Evolutionary conservation across 2,113 vertebrate species (phyloP), one percentile per base, ranked within the genome.

Genomic region (Chionis minor): DNA sequence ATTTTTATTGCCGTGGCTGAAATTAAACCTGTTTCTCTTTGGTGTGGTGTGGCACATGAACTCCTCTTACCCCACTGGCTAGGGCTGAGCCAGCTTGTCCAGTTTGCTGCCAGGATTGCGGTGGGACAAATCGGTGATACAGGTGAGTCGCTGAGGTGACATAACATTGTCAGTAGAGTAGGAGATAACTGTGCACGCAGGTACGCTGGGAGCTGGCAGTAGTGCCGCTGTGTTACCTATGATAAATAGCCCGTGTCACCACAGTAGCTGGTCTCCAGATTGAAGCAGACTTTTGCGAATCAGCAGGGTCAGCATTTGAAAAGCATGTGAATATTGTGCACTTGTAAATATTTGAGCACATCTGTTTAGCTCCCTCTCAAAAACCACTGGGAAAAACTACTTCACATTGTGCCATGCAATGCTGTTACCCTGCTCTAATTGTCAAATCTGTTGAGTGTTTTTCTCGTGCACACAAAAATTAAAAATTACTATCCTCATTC

Each of bases 301-400:
- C 97, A 97, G 97, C 96, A 96, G 97, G 97, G 97, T 87, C 88
- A 98, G 97, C 96, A 93, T 96, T 95, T 95, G 96, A 98, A 96
- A 91, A 98, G 97, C 97, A 90, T 97, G 97, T 56, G 95, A 98
- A 98, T 96, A 98, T 98, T 98, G 98, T 98, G 97, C 96, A 97
- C 97, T 97, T 98, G 97, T 98, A 97, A 98, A 98, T 98, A 98
- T 97, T 95, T 97, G 98, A 97, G 97, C 97, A 97, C 98, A 98
- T 97, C 98, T 98, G 98, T 97, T 98, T 88, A 92, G 96, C 89
- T 97, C 93, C 93, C 93, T 97, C 94, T 88, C 94, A 88, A 84
- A 95, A 97, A 96, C 94, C 97, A 95, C 65, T 96, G 96, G 98
- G 98, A 97, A 97, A 98, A 98, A 97, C 69, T 77, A 33, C 97